Evolutionary conservation across 2,888 invertebrate genomes (phyloP).

Genomic region (Leuctra nigra): DNA sequence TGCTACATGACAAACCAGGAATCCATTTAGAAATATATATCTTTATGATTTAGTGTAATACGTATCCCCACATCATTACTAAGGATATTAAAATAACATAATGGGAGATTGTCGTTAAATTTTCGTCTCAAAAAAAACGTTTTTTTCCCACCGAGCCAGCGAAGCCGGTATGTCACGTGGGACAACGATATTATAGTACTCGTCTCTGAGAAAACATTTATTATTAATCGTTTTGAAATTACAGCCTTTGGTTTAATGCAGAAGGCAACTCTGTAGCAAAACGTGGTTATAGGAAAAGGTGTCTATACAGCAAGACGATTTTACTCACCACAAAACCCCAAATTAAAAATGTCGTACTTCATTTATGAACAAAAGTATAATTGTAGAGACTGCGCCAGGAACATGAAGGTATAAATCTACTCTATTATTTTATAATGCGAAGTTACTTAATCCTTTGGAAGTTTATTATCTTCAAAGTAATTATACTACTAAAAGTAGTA

Average conservation of each 20-base stretch:
- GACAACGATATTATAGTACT: no score
- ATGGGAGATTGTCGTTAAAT: constrained; percentile 22
- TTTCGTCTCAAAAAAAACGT: not conserved
- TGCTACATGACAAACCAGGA: constrained; percentile 21
- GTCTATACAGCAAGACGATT: constrained; percentile 1
- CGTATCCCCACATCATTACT: constrained; percentile 21
- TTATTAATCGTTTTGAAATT: constrained; percentile 24
- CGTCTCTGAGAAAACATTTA: not conserved
- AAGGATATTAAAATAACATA: constrained; percentile 23
- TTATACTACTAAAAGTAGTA: no score
- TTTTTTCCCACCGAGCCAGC: constrained; percentile 1
- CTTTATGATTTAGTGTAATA: constrained; percentile 24
- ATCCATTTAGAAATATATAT: constrained; percentile 1
- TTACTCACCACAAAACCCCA: constrained; percentile 13
- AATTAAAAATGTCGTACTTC: no score
- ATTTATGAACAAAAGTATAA: no score
- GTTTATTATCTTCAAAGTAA: no score
- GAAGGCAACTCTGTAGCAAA: constrained; percentile 6
- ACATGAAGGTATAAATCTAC: no score
- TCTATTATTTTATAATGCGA: no score
- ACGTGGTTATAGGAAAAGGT: not conserved
- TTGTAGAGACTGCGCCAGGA: no score
- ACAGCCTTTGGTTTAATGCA: not conserved
- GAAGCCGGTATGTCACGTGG: not conserved
- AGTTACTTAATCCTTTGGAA: no score